A percentile compares a stretch with the other conserved stretches of the same genome.
phyloP scores from a whole-genome alignment of 2,113 vertebrate genomes.

The Synchiropus splendidus region DNA sequence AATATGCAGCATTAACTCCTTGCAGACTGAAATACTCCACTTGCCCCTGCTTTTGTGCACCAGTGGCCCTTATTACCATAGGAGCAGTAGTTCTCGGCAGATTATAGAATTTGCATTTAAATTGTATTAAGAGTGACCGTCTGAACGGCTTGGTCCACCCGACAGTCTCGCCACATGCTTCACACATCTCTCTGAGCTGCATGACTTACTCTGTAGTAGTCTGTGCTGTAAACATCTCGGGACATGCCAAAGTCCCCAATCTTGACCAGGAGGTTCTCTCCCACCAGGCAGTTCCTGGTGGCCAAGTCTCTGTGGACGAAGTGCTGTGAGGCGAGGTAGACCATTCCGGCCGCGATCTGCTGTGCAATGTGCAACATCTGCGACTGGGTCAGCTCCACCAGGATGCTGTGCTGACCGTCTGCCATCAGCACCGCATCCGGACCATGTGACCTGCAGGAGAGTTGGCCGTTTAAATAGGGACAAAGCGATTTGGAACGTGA shows the following conservation, averaged over 20 bases:
- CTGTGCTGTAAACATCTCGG: constrained; percentile 97
- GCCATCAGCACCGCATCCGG: constrained; percentile 93
- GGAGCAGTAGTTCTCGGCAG: constrained; percentile 35
- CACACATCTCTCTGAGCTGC: background rate
- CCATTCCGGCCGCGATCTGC: constrained; percentile 97
- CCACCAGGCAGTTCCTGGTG: constrained; percentile 94
- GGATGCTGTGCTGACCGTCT: constrained; percentile 78
- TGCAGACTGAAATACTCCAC: constrained; percentile 1
- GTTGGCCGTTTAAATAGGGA: background rate
- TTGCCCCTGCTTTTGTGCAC: constrained; percentile 23
- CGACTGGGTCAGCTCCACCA: constrained; percentile 87
- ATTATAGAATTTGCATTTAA: constrained; percentile 50
- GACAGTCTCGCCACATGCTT: no score
- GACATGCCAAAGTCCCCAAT: constrained; percentile 99
- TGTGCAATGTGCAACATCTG: constrained; percentile 98
- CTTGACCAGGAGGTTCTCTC: constrained; percentile 94
- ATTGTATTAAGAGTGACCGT: constrained; percentile 33
- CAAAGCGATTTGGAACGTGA: no score
- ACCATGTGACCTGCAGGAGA: constrained; percentile 79
- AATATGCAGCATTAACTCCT: constrained; percentile 9
- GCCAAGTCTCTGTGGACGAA: constrained; percentile 97
- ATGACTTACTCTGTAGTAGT: constrained; percentile 94
- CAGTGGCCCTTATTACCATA: constrained; percentile 33
- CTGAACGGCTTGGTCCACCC: constrained; percentile 24
- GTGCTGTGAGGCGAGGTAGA: constrained; percentile 96